phyloP scores from a whole-genome alignment of 2,113 vertebrate genomes.

The Coreoperca whiteheadi region DNA sequence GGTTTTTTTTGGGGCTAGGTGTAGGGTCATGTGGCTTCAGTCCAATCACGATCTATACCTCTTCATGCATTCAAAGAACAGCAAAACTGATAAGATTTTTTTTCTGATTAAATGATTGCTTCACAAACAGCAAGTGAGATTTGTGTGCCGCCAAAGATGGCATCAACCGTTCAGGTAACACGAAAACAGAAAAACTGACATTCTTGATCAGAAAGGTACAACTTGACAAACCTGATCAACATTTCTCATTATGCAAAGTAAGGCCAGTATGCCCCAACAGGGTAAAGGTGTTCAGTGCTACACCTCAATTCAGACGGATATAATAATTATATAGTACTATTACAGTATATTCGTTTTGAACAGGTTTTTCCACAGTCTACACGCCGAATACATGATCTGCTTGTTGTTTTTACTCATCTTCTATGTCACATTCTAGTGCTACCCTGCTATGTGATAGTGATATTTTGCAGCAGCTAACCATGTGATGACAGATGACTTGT shows the following conservation, averaged over 20 bases:
- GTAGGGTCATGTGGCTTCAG: too few relatives aligned
- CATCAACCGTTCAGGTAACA: neutral
- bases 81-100: too few relatives aligned
- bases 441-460: neutral
- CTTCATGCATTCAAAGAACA: too few relatives aligned
- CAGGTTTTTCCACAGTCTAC: neutral
- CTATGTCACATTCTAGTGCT: neutral
- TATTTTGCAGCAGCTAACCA: neutral
- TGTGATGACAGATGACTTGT: constrained; percentile 26
- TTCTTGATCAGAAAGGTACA: neutral
- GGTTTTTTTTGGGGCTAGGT: too few relatives aligned
- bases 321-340: neutral
- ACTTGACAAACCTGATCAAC: constrained; percentile 24
- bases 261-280: too few relatives aligned
- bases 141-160: neutral
- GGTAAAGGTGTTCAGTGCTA: neutral
- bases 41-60: too few relatives aligned
- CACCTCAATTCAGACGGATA: neutral
- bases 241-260: neutral
- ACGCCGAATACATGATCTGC: neutral
- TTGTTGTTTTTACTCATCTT: neutral
- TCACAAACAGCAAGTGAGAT: neutral
- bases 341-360: too few relatives aligned
- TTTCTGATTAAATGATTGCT: too few relatives aligned
- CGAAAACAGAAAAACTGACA: neutral